phyloP scores from a whole-genome alignment of 2,113 vertebrate genomes.

The Ictalurus punctatus region DNA sequence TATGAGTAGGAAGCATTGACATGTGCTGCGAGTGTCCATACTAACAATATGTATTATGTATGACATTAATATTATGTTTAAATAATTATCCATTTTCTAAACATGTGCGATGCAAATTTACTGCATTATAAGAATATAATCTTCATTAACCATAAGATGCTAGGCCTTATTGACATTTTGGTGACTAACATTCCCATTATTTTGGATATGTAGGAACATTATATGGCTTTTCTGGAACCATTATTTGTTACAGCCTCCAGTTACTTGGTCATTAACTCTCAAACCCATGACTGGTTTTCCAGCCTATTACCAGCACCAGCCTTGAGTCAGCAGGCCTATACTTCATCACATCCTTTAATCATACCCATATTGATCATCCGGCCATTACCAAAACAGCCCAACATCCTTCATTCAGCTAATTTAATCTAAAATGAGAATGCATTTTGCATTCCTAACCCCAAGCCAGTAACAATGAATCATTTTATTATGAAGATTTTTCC shows the following conservation, averaged over 20 bases:
- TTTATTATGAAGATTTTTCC: neutral
- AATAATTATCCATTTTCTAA: conserved; percentile 11
- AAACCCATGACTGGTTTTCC: neutral
- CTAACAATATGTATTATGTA: neutral
- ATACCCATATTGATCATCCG: conserved; percentile 6
- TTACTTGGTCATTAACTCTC: conserved; percentile 8
- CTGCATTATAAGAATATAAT: neutral
- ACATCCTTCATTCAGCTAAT: neutral
- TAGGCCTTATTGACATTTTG: neutral
- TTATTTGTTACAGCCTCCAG: conserved; percentile 10
- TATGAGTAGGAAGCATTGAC: conserved; percentile 5
- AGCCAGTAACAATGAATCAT: neutral
- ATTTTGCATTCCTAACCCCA: neutral
- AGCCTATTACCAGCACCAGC: conserved; percentile 4
- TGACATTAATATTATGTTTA: neutral
- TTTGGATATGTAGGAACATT: neutral
- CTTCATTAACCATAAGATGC: neutral
- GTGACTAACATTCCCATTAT: neutral
- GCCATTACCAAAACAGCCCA: conserved; percentile 13
- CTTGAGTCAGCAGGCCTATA: conserved; percentile 3
- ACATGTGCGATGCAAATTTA: neutral
- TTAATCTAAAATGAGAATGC: conserved; percentile 4
- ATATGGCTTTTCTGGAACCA: neutral
- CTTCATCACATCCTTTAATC: neutral
- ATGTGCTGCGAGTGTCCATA: neutral